phyloP scores from a whole-genome alignment of 2,113 vertebrate species.

The Thinocorus orbignyianus region DNA sequence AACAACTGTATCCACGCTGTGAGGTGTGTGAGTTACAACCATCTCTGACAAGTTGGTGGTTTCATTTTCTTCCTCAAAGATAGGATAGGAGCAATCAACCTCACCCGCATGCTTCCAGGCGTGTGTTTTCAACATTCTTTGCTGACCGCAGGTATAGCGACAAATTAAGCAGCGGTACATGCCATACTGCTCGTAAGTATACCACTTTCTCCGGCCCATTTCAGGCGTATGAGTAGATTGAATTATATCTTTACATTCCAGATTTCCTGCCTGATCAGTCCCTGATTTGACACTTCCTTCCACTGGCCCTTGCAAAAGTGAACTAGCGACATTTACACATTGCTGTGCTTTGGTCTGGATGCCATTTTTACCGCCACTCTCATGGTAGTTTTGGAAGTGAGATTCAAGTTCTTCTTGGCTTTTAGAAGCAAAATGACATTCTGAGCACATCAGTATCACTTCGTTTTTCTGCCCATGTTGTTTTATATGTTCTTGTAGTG shows the following conservation, averaged over 20 bases:
- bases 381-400: constrained; percentile 84
- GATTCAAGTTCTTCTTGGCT: constrained; percentile 89
- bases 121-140: constrained; percentile 95
- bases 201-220: constrained; percentile 85
- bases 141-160: constrained; percentile 96
- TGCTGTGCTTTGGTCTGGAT: constrained; percentile 37
- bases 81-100: constrained; percentile 94
- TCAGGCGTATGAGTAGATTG: constrained; percentile 15
- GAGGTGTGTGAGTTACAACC: constrained; percentile 38
- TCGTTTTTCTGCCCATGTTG: constrained; percentile 91
- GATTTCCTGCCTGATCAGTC: constrained; percentile 1
- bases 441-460: constrained; percentile 91
- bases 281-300: constrained; percentile 39
- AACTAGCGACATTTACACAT: neutral
- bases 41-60: constrained; percentile 59
- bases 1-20: constrained; percentile 79
- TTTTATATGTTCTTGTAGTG: constrained; percentile 88
- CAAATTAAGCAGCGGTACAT: constrained; percentile 96
- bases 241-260: constrained; percentile 33
- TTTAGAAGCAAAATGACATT: constrained; percentile 87
- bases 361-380: constrained; percentile 42
- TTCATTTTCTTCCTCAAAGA: constrained; percentile 90
- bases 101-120: constrained; percentile 97
- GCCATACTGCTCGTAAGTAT: constrained; percentile 90
- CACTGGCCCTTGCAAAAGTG: constrained; percentile 6